phyloP scores from a whole-genome alignment of 2,888 invertebrate genomes.

The Neria commutata region DNA sequence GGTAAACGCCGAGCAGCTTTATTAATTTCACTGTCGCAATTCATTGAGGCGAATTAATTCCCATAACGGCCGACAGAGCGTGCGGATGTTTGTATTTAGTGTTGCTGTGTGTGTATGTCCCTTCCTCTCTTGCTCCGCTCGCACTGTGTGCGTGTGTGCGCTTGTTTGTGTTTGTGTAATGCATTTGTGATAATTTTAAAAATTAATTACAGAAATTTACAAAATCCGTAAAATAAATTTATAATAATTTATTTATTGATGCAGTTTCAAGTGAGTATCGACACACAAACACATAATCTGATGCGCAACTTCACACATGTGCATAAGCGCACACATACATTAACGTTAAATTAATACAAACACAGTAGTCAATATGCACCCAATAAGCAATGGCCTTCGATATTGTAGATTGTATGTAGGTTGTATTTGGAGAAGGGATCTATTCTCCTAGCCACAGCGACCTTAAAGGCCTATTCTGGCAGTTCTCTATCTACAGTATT shows the following conservation, averaged over 20 bases:
- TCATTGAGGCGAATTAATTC: conserved; percentile 51
- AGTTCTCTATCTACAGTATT: no score
- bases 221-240: conserved; percentile 58
- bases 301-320: conserved; percentile 3
- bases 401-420: no score
- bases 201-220: conserved; percentile 58
- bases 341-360: conserved; percentile 21
- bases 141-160: conserved; percentile 21
- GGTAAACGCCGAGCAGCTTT: conserved; percentile 27
- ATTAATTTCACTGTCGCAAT: conserved; percentile 51
- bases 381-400: no score
- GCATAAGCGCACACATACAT: conserved; percentile 10
- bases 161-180: conserved; percentile 50
- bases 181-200: conserved; percentile 58
- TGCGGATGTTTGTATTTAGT: conserved; percentile 21
- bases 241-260: conserved; percentile 58
- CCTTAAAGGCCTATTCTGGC: no score
- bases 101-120: background rate
- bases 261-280: conserved; percentile 40
- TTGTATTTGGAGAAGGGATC: no score
- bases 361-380: no score
- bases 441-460: no score
- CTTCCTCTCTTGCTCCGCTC: no score
- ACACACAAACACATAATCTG: conserved; percentile 16
- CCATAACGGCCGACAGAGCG: conserved; percentile 43